phyloP scores from a whole-genome alignment of 53 echinoderm and acorn worm species.

The Holothuria scabra region DNA sequence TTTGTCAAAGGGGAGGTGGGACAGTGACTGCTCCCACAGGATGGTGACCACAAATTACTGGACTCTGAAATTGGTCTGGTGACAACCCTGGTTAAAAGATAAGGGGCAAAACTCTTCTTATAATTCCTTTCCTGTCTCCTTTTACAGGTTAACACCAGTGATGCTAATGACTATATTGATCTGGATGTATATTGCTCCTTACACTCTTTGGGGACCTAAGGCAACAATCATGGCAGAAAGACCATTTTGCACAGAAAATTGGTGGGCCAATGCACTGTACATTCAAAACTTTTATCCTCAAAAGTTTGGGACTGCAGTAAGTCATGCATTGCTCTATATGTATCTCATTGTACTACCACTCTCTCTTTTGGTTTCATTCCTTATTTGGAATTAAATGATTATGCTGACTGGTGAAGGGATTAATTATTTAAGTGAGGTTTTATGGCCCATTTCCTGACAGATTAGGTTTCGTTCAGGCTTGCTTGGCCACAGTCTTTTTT shows the following conservation, averaged over 20 bases:
- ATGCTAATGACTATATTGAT: slow-evolving; percentile 69
- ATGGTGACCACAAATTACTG: neutral
- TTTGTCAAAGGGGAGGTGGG: too few species aligned
- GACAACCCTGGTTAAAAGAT: too few species aligned
- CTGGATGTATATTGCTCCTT: slow-evolving; percentile 83
- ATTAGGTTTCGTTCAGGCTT: too few species aligned
- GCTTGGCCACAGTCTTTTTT: too few species aligned
- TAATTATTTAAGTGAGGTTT: too few species aligned
- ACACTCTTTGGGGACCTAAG: slow-evolving; percentile 80
- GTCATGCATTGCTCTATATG: neutral
- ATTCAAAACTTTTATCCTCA: slow-evolving; percentile 95
- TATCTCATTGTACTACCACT: neutral
- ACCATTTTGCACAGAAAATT: slow-evolving; percentile 68
- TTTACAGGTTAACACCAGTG: slow-evolving; percentile 77
- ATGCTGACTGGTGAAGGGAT: too few species aligned
- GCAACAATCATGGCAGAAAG: neutral
- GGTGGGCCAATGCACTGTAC: slow-evolving; percentile 92
- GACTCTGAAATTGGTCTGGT: neutral
- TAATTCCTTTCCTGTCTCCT: neutral
- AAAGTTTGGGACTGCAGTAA: slow-evolving; percentile 45
- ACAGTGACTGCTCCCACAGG: too few species aligned
- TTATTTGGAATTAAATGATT: neutral
- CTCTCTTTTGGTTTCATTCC: neutral
- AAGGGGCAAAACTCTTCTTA: neutral
- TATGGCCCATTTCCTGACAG: too few species aligned